Conservation (phyloP, 2,113 vertebrate species). For the Bubalus kerabau region DNA sequence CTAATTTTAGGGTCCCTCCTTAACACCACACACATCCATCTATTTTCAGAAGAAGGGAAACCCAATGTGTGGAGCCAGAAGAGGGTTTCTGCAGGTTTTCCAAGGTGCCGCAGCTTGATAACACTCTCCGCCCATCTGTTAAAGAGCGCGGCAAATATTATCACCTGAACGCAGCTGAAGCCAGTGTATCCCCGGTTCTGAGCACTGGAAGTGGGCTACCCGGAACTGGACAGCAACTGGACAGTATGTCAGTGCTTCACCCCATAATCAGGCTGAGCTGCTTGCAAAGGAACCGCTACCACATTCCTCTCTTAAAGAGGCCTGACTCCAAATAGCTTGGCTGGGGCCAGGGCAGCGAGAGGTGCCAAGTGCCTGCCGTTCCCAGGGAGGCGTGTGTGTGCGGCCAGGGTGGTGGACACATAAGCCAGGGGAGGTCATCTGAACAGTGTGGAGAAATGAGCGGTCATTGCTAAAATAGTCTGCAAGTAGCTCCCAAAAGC, state of each 20-base stretch:
- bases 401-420: not conserved
- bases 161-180: conserved; percentile 30
- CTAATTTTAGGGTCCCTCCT: not conserved
- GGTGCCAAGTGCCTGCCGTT: not conserved
- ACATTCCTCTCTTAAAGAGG: conserved; percentile 29
- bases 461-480: conserved; percentile 16
- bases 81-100: not conserved
- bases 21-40: not conserved
- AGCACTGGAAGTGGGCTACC: conserved; percentile 25
- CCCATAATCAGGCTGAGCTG: not conserved
- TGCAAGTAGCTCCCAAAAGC: not conserved
- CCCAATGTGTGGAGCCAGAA: not conserved
- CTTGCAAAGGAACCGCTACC: not conserved
- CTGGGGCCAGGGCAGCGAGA: not conserved
- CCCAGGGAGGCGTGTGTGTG: not conserved
- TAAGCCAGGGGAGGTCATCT: not conserved
- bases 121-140: not conserved
- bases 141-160: conserved; percentile 56
- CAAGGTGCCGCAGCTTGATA: conserved; percentile 52
- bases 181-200: conserved; percentile 20
- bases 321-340: not conserved
- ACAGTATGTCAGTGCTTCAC: not conserved
- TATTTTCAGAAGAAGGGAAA: conserved; percentile 6
- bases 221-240: not conserved
- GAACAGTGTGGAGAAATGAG: conserved; percentile 1